Percentiles rank a stretch among this genome's conserved stretches.
phyloP scores from a whole-genome alignment of 2,797 vertebrate species.

The Arvicola amphibius region DNA sequence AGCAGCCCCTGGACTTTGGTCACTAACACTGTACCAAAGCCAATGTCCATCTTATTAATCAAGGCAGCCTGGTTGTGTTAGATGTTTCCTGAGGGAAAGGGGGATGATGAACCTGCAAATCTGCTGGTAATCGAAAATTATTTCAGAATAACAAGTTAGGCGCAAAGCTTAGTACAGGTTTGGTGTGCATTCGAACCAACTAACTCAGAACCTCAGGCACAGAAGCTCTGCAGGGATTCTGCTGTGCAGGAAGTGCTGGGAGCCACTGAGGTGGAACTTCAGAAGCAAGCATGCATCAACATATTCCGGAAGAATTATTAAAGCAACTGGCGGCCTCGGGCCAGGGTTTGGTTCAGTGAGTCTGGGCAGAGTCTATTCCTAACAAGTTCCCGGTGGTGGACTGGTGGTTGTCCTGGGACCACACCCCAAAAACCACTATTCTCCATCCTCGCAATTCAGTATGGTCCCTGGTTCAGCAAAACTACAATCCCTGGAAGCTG shows the following conservation, averaged over 20 bases:
- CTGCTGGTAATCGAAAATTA: background rate
- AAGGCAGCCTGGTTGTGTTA: background rate
- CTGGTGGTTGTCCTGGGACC: background rate
- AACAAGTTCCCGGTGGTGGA: background rate
- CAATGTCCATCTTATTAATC: background rate
- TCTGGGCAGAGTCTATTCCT: background rate
- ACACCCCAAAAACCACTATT: background rate
- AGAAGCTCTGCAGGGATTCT: background rate
- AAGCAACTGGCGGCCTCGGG: background rate
- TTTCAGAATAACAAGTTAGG: slow-evolving; percentile 19
- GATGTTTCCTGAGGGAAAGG: background rate
- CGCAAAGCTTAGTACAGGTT: background rate
- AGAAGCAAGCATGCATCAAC: rapidly evolving
- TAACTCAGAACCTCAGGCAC: background rate
- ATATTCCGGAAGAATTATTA: background rate
- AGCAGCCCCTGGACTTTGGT: background rate
- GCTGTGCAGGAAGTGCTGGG: background rate
- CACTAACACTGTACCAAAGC: background rate
- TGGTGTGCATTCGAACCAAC: background rate
- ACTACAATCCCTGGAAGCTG: background rate
- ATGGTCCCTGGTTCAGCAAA: background rate
- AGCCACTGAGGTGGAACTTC: background rate
- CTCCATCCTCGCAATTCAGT: background rate
- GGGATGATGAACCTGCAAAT: background rate
- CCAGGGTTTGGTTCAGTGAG: background rate